A percentile compares a stretch with the other conserved stretches of the same genome.
Conservation (phyloP, 1,140 invertebrate species). For the Panagrolaimus sp. region DNA sequence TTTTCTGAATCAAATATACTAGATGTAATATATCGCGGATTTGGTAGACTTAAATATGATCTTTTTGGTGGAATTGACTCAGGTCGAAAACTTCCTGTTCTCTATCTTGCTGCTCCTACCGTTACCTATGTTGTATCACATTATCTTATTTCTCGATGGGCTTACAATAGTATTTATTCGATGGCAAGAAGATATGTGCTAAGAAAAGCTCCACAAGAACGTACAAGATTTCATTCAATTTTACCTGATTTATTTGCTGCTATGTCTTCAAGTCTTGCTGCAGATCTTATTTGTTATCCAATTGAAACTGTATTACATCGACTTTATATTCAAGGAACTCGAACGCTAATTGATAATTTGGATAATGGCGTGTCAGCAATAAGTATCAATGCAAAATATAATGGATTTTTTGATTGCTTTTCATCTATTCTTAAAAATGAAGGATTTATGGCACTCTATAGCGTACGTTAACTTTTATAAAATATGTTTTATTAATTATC, state of each 20-base stretch:
- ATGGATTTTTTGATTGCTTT: slow-evolving; percentile 36
- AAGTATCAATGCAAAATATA: slow-evolving; percentile 28
- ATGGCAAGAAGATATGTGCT: slow-evolving; percentile 38
- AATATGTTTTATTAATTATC: neutral
- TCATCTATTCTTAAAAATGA: slow-evolving; percentile 27
- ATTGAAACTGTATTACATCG: slow-evolving; percentile 42
- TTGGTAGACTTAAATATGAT: slow-evolving; percentile 34
- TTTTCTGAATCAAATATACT: slow-evolving; percentile 25
- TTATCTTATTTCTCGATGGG: slow-evolving; percentile 28
- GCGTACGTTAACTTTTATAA: slow-evolving; percentile 13
- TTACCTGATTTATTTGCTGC: slow-evolving; percentile 39
- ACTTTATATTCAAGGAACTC: slow-evolving; percentile 42
- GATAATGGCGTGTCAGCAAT: slow-evolving; percentile 32
- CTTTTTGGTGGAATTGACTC: slow-evolving; percentile 33
- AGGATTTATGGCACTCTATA: slow-evolving; percentile 30
- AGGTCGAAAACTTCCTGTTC: slow-evolving; percentile 25
- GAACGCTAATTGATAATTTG: slow-evolving; percentile 44
- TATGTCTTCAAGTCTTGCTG: slow-evolving; percentile 28
- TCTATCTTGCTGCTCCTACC: slow-evolving; percentile 29
- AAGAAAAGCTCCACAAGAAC: slow-evolving; percentile 27
- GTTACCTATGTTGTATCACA: slow-evolving; percentile 25
- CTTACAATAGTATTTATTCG: slow-evolving; percentile 32
- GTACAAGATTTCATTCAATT: slow-evolving; percentile 39
- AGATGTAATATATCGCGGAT: slow-evolving; percentile 30
- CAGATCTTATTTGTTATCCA: slow-evolving; percentile 39